phyloP scores from a whole-genome alignment of 2,888 invertebrate genomes.

The Dendrolimus pini region DNA sequence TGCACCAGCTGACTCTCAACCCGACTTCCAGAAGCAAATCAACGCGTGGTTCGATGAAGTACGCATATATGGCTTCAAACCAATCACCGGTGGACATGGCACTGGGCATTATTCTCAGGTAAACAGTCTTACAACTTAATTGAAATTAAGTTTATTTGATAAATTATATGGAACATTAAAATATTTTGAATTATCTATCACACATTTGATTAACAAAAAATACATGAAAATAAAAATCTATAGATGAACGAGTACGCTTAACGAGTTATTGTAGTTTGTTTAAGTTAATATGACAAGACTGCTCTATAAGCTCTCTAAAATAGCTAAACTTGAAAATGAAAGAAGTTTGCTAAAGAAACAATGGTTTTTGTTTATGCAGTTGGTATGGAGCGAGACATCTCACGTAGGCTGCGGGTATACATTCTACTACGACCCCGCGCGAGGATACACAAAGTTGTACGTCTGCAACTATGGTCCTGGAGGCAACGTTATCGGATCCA shows the following conservation, averaged over 20 bases:
- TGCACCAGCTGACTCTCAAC: constrained; percentile 75
- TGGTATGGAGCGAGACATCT: constrained; percentile 92
- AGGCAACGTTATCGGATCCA: constrained; percentile 86
- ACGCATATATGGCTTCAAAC: constrained; percentile 77
- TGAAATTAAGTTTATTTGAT: constrained; percentile 5
- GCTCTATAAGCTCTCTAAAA: too few species aligned
- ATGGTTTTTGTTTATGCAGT: constrained; percentile 56
- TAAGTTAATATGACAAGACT: too few species aligned
- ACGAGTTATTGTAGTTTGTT: too few species aligned
- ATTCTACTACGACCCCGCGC: constrained; percentile 83
- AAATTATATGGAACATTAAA: too few species aligned
- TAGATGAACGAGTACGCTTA: too few species aligned
- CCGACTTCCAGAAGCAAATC: constrained; percentile 86
- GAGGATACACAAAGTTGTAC: constrained; percentile 88
- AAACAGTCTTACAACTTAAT: constrained; percentile 19
- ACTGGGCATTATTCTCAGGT: constrained; percentile 93
- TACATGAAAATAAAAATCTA: too few species aligned
- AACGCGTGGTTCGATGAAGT: constrained; percentile 90
- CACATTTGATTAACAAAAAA: too few species aligned
- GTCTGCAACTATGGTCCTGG: constrained; percentile 92
- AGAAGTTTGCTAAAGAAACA: too few species aligned
- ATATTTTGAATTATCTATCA: too few species aligned
- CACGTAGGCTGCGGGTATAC: constrained; percentile 92
- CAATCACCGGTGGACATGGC: constrained; percentile 79
- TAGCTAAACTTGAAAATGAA: too few species aligned